Percentiles rank a stretch among this genome's conserved stretches.
Evolutionary conservation across 2,113 vertebrate species (phyloP).

Genomic region (Trachemys scripta): DNA sequence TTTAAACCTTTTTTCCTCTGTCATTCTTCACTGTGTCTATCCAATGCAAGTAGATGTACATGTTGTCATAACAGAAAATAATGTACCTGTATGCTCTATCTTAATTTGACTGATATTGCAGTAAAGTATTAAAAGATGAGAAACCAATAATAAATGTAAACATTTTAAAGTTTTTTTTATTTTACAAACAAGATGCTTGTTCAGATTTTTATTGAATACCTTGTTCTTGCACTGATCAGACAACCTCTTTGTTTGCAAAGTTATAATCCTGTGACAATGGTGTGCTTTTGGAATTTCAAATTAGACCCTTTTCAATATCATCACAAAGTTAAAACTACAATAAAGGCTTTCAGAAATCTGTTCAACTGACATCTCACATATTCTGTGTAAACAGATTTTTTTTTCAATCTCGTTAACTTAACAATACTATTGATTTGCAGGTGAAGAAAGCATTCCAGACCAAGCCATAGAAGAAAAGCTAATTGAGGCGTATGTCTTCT

Average conservation of each 20-base stretch:
- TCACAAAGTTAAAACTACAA: neutral
- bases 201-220: accelerated
- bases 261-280: neutral
- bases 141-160: accelerated
- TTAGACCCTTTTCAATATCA: accelerated
- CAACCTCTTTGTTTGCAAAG: accelerated
- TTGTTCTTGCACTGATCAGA: accelerated
- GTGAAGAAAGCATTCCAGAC: constrained; percentile 34
- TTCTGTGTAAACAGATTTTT: neutral
- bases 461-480: neutral
- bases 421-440: constrained; percentile 60
- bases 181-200: accelerated
- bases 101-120: accelerated
- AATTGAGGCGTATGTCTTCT: constrained; percentile 50
- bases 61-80: neutral
- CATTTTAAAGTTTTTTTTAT: accelerated
- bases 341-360: neutral
- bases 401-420: neutral
- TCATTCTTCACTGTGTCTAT: neutral
- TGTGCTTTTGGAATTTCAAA: neutral
- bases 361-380: neutral
- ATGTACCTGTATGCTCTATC: accelerated
- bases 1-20: neutral
- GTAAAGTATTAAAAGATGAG: neutral
- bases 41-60: neutral